Percentiles rank a stretch among this genome's conserved stretches.
Evolutionary conservation across 1,140 invertebrate species (phyloP).

Genomic region (Eumeta japonica): DNA sequence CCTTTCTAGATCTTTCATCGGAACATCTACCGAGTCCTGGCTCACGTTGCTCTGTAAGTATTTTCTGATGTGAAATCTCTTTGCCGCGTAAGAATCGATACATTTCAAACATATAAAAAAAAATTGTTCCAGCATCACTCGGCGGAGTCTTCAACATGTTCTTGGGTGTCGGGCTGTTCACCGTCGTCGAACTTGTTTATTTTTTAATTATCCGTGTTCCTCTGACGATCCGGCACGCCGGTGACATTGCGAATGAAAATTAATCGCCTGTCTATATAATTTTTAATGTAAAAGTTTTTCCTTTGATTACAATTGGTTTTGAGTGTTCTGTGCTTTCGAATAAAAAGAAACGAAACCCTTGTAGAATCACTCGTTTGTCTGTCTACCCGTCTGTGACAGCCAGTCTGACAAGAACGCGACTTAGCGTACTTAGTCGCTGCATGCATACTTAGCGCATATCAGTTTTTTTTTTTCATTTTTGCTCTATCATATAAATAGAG

Average conservation of each 20-base stretch:
- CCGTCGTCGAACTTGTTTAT: conserved; percentile 31
- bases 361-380: too few species aligned
- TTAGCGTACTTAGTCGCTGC: too few species aligned
- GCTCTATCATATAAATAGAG: too few species aligned
- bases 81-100: not conserved
- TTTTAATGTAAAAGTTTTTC: too few species aligned
- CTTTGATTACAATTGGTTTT: too few species aligned
- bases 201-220: conserved; percentile 17
- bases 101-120: not conserved
- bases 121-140: conserved; percentile 37
- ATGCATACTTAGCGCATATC: too few species aligned
- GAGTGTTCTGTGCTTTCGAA: too few species aligned
- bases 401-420: not conserved
- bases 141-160: conserved; percentile 53
- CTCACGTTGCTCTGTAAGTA: conserved; percentile 42
- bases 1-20: conserved; percentile 2
- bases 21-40: conserved; percentile 49
- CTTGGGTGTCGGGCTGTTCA: conserved; percentile 42
- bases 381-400: too few species aligned
- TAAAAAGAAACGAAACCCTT: too few species aligned
- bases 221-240: not conserved
- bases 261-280: too few species aligned
- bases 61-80: not conserved
- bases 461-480: too few species aligned
- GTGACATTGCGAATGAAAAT: too few species aligned